A percentile compares a stretch with the other conserved stretches of the same genome.
These are phyloP conservation scores for Sceloporus tristichus DNA, from an alignment of 2,113 vertebrate genomes.

Conservation along the genomic window DNA sequence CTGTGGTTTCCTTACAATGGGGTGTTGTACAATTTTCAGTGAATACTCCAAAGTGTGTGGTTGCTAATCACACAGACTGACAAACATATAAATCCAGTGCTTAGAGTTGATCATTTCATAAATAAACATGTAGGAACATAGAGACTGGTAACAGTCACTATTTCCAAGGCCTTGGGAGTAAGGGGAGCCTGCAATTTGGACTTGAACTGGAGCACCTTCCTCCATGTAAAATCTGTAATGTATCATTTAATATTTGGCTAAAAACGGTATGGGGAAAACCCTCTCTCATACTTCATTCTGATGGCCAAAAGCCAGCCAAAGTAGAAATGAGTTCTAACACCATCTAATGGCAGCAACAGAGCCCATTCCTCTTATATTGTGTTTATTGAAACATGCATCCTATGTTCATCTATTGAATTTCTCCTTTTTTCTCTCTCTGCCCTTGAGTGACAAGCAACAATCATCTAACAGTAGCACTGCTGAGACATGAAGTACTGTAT, in stretches of 20 bases:
- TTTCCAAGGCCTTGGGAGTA: background rate
- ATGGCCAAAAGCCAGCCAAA: background rate
- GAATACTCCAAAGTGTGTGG: constrained; percentile 29
- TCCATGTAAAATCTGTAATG: background rate
- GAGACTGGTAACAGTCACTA: background rate
- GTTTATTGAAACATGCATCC: constrained; percentile 32
- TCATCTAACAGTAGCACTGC: constrained; percentile 28
- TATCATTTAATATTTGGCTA: background rate
- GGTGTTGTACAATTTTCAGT: constrained; percentile 19
- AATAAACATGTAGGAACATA: background rate
- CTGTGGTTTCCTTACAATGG: constrained; percentile 29
- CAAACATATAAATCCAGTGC: constrained; percentile 19
- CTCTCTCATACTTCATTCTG: background rate
- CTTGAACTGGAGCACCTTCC: background rate
- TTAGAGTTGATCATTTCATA: background rate
- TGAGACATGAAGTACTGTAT: background rate
- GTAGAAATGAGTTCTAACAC: background rate
- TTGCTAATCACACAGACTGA: constrained; percentile 16
- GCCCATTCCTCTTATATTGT: constrained; percentile 27
- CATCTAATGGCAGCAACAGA: constrained; percentile 27
- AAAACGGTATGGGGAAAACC: background rate
- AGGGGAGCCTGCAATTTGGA: background rate
- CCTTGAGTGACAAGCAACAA: background rate
- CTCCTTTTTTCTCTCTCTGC: constrained; percentile 7
- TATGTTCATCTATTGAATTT: constrained; percentile 15